phyloP scores from a whole-genome alignment of 2,113 vertebrate species.

The Aplodontia rufa region DNA sequence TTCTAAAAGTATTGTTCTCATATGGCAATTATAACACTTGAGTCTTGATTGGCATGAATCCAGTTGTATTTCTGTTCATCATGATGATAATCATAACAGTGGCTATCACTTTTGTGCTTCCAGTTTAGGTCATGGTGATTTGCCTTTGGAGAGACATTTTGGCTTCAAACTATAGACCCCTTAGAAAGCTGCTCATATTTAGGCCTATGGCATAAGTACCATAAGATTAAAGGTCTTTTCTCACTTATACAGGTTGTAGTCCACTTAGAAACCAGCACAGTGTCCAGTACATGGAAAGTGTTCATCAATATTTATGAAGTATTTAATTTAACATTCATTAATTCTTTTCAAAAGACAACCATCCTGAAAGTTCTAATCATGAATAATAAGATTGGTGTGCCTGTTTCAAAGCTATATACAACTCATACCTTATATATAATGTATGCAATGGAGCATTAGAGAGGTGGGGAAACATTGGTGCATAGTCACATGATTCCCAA shows the following conservation, averaged over 20 bases:
- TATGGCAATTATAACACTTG: neutral
- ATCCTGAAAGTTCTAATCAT: neutral
- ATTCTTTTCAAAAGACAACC: slow-evolving; percentile 6
- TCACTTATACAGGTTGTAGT: neutral
- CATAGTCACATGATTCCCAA: neutral
- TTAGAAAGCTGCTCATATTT: neutral
- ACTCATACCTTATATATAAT: no score
- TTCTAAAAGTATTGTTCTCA: slow-evolving; percentile 35
- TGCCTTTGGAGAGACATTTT: neutral
- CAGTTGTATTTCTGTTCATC: neutral
- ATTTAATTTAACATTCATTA: slow-evolving; percentile 31
- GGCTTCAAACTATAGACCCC: neutral
- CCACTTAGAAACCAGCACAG: neutral
- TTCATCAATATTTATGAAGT: neutral
- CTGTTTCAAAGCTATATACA: slow-evolving; percentile 26
- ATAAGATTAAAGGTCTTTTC: neutral
- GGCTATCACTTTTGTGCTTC: neutral
- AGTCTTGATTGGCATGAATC: neutral
- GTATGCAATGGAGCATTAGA: neutral
- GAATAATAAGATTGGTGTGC: neutral
- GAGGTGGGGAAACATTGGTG: neutral
- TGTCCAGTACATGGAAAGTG: neutral
- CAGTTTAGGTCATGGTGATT: neutral
- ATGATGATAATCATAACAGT: neutral
- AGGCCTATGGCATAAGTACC: neutral